Conservation (phyloP, 2,888 invertebrate species). For the Oasisia sp. region DNA sequence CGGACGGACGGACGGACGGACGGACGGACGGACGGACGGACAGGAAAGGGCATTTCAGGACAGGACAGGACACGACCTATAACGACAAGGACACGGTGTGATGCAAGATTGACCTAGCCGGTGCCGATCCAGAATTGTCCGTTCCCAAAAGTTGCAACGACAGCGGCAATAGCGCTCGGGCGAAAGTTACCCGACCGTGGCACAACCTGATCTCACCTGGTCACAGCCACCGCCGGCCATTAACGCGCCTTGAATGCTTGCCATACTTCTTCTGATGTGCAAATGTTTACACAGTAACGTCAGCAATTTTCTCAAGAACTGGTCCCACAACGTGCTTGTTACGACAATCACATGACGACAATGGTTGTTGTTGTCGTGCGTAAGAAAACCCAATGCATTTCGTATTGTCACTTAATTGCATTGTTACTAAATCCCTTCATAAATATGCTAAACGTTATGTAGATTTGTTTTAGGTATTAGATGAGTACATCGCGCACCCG, state of each 20-base stretch:
- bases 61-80: slow-evolving; percentile 26
- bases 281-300: neutral
- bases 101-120: neutral
- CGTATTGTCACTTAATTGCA: neutral
- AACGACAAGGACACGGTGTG: neutral
- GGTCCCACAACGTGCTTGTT: too few relatives aligned
- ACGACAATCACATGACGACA: neutral
- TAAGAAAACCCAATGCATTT: neutral
- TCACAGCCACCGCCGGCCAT: neutral
- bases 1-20: neutral
- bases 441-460: neutral
- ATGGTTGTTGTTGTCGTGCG: neutral
- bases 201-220: neutral
- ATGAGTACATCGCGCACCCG: neutral
- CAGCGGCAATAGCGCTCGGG: neutral
- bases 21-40: neutral
- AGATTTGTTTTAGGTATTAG: neutral
- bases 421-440: neutral
- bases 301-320: neutral
- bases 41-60: neutral
- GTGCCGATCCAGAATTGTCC: neutral
- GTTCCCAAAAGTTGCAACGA: neutral
- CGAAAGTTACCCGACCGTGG: neutral
- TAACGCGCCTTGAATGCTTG: neutral
- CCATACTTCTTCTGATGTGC: neutral